These are phyloP conservation scores for Cheilosia scutellata DNA, from an alignment of 2,888 invertebrate species.

Conservation along the genomic window DNA sequence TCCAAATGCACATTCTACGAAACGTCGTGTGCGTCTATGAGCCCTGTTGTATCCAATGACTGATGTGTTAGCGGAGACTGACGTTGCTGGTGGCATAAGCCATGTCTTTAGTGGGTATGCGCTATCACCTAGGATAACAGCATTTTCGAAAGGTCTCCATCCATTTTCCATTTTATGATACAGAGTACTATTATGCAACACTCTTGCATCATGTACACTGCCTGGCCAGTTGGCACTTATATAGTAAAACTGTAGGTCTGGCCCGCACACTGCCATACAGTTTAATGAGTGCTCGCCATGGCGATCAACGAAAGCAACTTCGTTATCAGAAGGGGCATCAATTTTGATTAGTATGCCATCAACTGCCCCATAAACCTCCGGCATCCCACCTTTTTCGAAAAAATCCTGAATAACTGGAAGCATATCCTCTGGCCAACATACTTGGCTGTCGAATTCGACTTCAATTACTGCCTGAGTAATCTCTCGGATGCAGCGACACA, in stretches of 20 bases:
- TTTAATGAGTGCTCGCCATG: not conserved
- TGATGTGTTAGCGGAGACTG: not conserved
- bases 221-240: too few species aligned
- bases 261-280: not conserved
- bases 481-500: not conserved
- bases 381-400: too few species aligned
- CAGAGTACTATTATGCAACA: not conserved
- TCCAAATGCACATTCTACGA: constrained; percentile 4
- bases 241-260: too few species aligned
- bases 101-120: not conserved
- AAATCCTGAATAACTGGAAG: too few species aligned
- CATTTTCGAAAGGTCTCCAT: not conserved
- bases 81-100: not conserved
- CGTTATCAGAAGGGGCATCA: not conserved
- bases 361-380: too few species aligned
- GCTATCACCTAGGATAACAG: not conserved
- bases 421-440: too few species aligned
- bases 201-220: too few species aligned
- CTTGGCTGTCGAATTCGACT: too few species aligned
- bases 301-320: not conserved
- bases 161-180: not conserved
- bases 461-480: too few species aligned
- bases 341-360: not conserved
- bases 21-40: not conserved
- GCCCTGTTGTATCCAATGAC: not conserved